These are phyloP conservation scores for Rhea pennata DNA, from an alignment of 2,113 vertebrate genomes.

Conservation along the genomic window DNA sequence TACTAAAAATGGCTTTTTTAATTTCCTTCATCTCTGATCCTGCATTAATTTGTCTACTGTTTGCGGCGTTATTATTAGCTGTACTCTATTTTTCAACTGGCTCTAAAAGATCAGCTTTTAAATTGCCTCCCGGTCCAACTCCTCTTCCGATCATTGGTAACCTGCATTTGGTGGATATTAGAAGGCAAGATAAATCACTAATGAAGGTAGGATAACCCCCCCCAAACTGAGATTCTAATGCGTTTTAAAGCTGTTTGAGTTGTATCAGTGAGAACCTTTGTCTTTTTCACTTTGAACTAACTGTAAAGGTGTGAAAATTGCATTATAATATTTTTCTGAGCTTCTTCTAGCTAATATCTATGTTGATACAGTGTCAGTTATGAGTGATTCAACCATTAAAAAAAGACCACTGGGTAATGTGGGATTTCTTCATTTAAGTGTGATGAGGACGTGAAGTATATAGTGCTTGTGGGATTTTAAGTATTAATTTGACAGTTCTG, in stretches of 20 bases:
- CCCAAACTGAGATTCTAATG: background rate
- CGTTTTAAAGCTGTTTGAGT: conserved; percentile 1
- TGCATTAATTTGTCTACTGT: conserved; percentile 21
- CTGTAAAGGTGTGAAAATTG: conserved; percentile 16
- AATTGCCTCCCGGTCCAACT: conserved; percentile 74
- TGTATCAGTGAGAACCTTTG: background rate
- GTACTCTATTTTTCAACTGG: conserved; percentile 29
- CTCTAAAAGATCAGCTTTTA: conserved; percentile 59
- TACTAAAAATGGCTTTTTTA: conserved; percentile 59
- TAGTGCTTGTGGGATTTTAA: conserved; percentile 22
- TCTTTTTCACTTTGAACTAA: conserved; percentile 17
- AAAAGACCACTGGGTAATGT: conserved; percentile 14
- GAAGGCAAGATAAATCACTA: conserved; percentile 75
- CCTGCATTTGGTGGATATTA: conserved; percentile 75
- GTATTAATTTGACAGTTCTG: conserved; percentile 40
- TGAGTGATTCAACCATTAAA: background rate
- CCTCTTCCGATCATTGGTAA: conserved; percentile 78
- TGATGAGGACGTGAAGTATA: background rate
- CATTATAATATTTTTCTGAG: conserved; percentile 3
- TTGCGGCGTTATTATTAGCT: conserved; percentile 29
- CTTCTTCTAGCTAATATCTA: background rate
- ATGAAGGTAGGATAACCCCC: conserved; percentile 68
- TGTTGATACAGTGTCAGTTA: background rate
- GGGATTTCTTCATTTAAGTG: conserved; percentile 36
- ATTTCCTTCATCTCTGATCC: conserved; percentile 50